Base-by-base conservation (phyloP, 2,797 vertebrate species). In the Oreortyx pictus region DNA sequence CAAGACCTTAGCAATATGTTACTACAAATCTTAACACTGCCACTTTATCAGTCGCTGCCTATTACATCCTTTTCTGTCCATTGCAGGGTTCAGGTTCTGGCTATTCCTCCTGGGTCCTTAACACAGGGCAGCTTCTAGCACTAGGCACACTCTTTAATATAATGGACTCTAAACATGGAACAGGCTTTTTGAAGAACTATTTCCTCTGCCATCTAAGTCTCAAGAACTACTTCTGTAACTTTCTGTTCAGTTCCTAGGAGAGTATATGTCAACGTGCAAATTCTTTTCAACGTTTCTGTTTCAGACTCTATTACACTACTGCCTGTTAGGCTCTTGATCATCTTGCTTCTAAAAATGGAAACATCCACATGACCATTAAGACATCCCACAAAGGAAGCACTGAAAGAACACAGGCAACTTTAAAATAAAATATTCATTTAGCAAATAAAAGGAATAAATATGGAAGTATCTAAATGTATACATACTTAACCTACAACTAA, bases 71-170 rank as follows among this genome's bases (percentile, higher is more conserved):
- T 6, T 65, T 56, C 37, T 25, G 14, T 9, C 18, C 11, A 29
- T 29, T 0, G 1, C 27, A 23, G 49, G 31, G 7, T 33, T 62
- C 27, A 59, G 24, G 22, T 59, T 18, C 62, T 46, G 41, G 50
- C 35, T 50, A 19, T 47, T 80, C 27, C 60, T 47, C 27, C 25
- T 20, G 35, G 13, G 7, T 52, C 76, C 54, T n/a, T 54, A 29
- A 24, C 23, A 0, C 0, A 70, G 22, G 25, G 24, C 54, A 81
- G 14, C 11, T 79, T 67, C 67, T 43, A 0, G 0, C 0, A 0
- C 41, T 1, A 88, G 16, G 64, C 59, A 23, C 1, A 0, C 43
- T n/a, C 18, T 44, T 15, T 15, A 50, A 50, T 0, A 41, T 37
- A 57, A 68, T 9, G 8, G 31, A 47, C 75, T 41, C 9, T 24